Evolutionary conservation across 2,797 vertebrate genomes (phyloP), one percentile per base, ranked within the genome.

Genomic region (Lerista edwardsae): DNA sequence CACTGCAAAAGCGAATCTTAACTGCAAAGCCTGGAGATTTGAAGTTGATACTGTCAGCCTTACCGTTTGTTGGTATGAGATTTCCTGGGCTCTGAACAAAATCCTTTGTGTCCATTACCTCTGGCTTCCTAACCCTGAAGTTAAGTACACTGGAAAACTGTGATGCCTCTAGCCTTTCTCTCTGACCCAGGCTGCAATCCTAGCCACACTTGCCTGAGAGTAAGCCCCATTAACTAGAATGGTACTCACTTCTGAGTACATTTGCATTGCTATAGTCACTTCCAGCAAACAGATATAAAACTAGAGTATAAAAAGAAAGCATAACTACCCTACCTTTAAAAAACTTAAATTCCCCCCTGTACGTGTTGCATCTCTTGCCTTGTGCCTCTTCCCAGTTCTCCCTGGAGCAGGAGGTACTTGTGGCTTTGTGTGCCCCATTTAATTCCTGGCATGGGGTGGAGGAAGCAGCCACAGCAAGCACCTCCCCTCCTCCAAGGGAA

Each of bases 21-120:
- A 86, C n/a, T 82, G 25, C 44, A 89, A 90, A 89, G 57, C 14
- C 12, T 76, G 19, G 59, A 86, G 41, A 81, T 86, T 84, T 41
- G 29, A 78, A 88, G 74, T 27, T 83, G 64, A 79, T 84, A 31
- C 44, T 82, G 29, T 69, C 85, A 83, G 41, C 62, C 80, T 80
- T 86, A 44, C 25, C 64, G 31, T 69, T 86, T 79, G 39, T 78
- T 87, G 34, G 67, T 47, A 59, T 80, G 51, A 83, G 59, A 87
- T 80, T 73, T 77, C n/a, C 4, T 84, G 3, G 23, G 3, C 34
- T 88, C 44, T 89, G 47, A 79, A 72, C 11, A 23, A 82, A 80
- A 77, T 76, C 65, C 71, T 72, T 15, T 62, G 59, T 15, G 82
- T 31, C n/a, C 23, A 47, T 86, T 89, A 79, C 6, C 59, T 44